phyloP scores from a whole-genome alignment of 1,140 invertebrate genomes.

The Habropoda laboriosa region DNA sequence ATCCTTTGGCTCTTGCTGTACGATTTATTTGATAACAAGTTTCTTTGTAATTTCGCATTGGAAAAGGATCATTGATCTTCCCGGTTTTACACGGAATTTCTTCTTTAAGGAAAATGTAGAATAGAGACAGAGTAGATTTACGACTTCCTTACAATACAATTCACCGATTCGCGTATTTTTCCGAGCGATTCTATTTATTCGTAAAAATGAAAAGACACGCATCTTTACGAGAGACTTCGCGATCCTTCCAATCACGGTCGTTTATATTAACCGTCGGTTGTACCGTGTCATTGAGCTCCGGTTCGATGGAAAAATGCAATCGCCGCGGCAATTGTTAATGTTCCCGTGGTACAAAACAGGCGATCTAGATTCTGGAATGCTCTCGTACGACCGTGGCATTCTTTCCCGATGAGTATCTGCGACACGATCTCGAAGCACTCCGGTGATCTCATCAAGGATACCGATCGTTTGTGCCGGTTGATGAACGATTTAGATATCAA shows the following conservation, averaged over 20 bases:
- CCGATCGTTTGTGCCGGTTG: conserved; percentile 27
- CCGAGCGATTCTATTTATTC: neutral
- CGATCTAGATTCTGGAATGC: conserved; percentile 56
- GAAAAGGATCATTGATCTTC: too few species aligned
- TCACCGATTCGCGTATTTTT: too few species aligned
- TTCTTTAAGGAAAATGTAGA: neutral
- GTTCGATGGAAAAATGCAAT: conserved; percentile 35
- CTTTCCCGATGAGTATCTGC: conserved; percentile 39
- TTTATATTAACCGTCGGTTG: neutral
- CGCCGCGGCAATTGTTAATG: conserved; percentile 42
- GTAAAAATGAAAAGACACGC: neutral
- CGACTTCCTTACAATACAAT: neutral
- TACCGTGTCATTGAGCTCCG: neutral
- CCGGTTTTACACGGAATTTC: neutral
- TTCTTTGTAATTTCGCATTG: neutral
- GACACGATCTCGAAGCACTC: conserved; percentile 28
- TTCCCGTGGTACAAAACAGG: conserved; percentile 20
- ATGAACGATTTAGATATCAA: conserved; percentile 62
- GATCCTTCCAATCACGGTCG: neutral
- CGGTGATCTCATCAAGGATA: conserved; percentile 47
- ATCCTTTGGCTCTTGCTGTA: neutral
- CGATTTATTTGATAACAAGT: conserved; percentile 22
- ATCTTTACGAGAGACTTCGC: neutral
- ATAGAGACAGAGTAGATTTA: neutral
- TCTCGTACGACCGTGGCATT: conserved; percentile 49